Percentiles rank a stretch among this genome's conserved stretches.
phyloP scores from a whole-genome alignment of 2,797 vertebrate genomes.

The Cynopterus sphinx region DNA sequence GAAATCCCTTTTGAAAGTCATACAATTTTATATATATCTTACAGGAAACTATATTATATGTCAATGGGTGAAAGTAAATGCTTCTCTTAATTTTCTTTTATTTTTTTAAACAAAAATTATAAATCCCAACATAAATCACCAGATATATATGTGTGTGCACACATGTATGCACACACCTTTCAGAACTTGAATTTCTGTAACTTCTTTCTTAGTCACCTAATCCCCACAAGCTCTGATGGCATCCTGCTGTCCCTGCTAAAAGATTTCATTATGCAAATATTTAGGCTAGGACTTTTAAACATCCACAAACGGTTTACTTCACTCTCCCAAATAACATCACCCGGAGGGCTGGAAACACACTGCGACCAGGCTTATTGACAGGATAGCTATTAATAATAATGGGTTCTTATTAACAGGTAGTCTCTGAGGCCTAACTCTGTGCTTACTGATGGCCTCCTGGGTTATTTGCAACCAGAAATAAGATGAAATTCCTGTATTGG shows the following conservation, averaged over 20 bases:
- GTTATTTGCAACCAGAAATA: background rate
- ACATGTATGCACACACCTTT: background rate
- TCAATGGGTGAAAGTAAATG: background rate
- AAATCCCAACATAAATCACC: background rate
- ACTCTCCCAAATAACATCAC: background rate
- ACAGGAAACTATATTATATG: background rate
- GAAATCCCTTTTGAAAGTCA: background rate
- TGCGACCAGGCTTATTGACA: background rate
- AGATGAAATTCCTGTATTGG: background rate
- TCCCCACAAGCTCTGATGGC: background rate
- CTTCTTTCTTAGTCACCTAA: background rate
- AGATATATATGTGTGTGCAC: background rate
- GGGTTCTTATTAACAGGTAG: background rate
- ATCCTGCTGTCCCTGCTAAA: background rate
- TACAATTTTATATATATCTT: background rate
- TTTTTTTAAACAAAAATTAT: constrained; percentile 44
- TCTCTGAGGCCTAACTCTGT: background rate
- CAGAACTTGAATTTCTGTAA: constrained; percentile 28
- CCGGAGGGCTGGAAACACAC: background rate
- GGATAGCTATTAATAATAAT: no score
- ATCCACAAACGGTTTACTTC: constrained; percentile 17
- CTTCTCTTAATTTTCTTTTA: background rate
- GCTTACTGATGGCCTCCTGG: background rate
- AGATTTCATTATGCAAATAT: constrained; percentile 55
- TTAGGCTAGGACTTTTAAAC: constrained; percentile 55